Evolutionary conservation across 2,888 invertebrate genomes (phyloP).

Genomic region (Phorcus lineatus): DNA sequence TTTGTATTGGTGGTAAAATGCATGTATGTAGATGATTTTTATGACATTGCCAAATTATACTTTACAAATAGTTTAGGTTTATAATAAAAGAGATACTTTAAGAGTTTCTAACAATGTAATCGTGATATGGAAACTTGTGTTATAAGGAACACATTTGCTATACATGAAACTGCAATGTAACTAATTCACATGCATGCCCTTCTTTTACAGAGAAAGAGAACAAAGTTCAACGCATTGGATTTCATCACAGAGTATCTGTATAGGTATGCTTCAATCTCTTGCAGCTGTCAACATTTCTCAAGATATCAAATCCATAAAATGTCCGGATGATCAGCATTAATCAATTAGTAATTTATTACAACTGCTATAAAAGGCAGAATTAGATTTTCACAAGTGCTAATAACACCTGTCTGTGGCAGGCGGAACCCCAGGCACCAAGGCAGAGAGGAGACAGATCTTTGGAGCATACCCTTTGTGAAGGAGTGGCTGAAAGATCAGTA

Average conservation of each 20-base stretch:
- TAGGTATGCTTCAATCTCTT: slow-evolving; percentile 58
- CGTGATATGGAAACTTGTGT: too few relatives aligned
- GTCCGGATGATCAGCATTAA: not conserved
- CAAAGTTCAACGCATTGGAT: slow-evolving; percentile 75
- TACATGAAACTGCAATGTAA: too few relatives aligned
- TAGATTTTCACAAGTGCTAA: not conserved
- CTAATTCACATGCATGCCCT: not conserved
- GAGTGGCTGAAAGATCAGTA: slow-evolving; percentile 73
- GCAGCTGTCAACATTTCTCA: not conserved
- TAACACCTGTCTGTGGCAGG: slow-evolving; percentile 27
- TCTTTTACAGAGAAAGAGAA: slow-evolving; percentile 72
- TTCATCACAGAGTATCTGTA: slow-evolving; percentile 74
- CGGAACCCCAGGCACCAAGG: slow-evolving; percentile 38
- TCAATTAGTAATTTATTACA: too few relatives aligned
- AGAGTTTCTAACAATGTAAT: too few relatives aligned
- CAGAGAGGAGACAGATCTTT: slow-evolving; percentile 56
- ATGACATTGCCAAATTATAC: too few relatives aligned
- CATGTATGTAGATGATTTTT: too few relatives aligned
- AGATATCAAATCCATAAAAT: not conserved
- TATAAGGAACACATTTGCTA: too few relatives aligned
- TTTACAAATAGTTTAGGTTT: too few relatives aligned
- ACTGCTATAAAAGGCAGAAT: too few relatives aligned
- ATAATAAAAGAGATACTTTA: not conserved
- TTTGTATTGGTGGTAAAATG: too few relatives aligned
- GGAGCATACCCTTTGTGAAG: slow-evolving; percentile 72